These are phyloP conservation scores for Patella caerulea DNA, from an alignment of 2,888 invertebrate genomes.

Conservation along the genomic window DNA sequence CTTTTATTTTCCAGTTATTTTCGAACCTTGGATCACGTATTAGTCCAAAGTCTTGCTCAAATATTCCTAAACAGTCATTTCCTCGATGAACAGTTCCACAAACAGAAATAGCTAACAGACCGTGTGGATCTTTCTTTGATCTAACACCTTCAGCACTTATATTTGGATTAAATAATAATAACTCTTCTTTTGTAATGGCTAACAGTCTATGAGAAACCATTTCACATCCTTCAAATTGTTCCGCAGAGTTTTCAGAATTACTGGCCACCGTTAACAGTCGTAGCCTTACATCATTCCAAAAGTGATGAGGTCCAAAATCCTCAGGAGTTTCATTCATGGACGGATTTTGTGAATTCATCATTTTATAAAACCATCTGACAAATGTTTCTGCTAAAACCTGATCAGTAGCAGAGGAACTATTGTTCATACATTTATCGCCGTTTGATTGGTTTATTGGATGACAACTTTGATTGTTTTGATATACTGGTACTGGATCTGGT, in stretches of 20 bases:
- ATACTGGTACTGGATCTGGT: too few relatives aligned
- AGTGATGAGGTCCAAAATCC: conserved; percentile 67
- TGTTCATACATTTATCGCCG: too few relatives aligned
- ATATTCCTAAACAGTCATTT: conserved; percentile 76
- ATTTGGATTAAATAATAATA: conserved; percentile 77
- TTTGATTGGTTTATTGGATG: too few relatives aligned
- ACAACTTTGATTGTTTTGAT: too few relatives aligned
- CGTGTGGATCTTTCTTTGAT: conserved; percentile 77
- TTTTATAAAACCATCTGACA: conserved; percentile 62
- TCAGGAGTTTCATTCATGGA: conserved; percentile 23
- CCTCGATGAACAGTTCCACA: conserved; percentile 79
- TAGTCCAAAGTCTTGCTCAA: conserved; percentile 79
- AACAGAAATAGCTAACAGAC: conserved; percentile 76
- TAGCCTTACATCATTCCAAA: conserved; percentile 58
- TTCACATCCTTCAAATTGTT: conserved; percentile 44
- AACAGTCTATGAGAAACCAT: conserved; percentile 49
- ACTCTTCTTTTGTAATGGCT: conserved; percentile 50
- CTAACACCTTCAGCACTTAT: conserved; percentile 75
- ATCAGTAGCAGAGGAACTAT: conserved; percentile 3
- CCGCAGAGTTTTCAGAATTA: conserved; percentile 28
- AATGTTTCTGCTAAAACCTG: conserved; percentile 58
- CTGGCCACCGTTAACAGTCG: conserved; percentile 33
- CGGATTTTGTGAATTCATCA: conserved; percentile 59
- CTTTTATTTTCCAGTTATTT: conserved; percentile 81
- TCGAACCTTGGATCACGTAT: conserved; percentile 77